These are phyloP conservation scores for Bombus soroeensis DNA, from an alignment of 1,140 invertebrate species.

Conservation along the genomic window DNA sequence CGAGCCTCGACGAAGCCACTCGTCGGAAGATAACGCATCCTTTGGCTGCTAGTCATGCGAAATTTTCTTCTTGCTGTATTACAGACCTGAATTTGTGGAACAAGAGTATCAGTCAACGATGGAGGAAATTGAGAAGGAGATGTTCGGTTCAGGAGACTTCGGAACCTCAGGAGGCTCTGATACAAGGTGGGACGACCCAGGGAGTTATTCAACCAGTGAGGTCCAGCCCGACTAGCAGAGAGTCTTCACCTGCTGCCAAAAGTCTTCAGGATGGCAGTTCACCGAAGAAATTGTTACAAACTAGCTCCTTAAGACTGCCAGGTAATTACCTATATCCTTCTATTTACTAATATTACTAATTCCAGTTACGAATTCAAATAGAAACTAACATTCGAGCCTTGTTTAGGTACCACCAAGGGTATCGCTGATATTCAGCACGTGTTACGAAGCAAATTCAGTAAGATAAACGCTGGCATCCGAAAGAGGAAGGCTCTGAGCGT, in stretches of 20 bases:
- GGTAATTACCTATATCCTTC: slow-evolving; percentile 69
- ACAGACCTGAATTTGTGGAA: slow-evolving; percentile 88
- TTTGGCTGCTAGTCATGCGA: slow-evolving; percentile 3
- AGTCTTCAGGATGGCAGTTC: slow-evolving; percentile 71
- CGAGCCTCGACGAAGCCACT: background rate
- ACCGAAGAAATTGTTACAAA: slow-evolving; percentile 84
- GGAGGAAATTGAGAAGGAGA: slow-evolving; percentile 87
- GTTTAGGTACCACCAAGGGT: slow-evolving; percentile 76
- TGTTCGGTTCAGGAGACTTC: slow-evolving; percentile 85
- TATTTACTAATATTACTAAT: background rate
- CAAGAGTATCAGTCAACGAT: slow-evolving; percentile 88
- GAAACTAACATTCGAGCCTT: background rate
- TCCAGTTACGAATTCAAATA: too few species aligned
- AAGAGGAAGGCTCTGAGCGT: slow-evolving; percentile 86
- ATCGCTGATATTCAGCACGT: slow-evolving; percentile 85
- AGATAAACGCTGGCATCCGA: slow-evolving; percentile 86
- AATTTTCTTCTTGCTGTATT: slow-evolving; percentile 68
- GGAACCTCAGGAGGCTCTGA: slow-evolving; percentile 79
- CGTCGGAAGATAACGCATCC: slow-evolving; percentile 4
- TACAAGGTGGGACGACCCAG: slow-evolving; percentile 75
- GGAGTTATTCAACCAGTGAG: slow-evolving; percentile 75
- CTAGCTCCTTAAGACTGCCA: slow-evolving; percentile 85
- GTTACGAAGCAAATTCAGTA: slow-evolving; percentile 86
- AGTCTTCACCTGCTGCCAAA: slow-evolving; percentile 78
- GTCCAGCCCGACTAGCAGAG: slow-evolving; percentile 79